Base-by-base conservation (phyloP, 1,140 invertebrate genomes). In the Pomacea maculata region DNA sequence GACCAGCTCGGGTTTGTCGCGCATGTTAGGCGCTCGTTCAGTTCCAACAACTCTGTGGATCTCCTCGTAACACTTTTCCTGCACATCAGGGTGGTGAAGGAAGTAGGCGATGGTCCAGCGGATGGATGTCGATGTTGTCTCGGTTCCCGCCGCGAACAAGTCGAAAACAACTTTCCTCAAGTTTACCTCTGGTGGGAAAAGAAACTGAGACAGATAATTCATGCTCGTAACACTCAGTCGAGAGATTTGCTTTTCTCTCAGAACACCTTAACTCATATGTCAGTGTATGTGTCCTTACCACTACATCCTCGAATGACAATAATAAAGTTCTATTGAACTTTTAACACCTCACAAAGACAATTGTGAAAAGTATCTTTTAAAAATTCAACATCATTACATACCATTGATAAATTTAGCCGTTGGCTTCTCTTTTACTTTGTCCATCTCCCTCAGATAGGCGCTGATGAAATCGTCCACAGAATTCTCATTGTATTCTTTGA, bases 121-220 rank as follows among this genome's bases (percentile, higher is more conserved):
- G 5, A 89, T 74, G 5, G 86, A 86, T 64, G 82, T 87, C 14
- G 87, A 83, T 17, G 85, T 83, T 11, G 87, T 89, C 75, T 90
- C 89, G 14, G 83, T 85, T 14, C 89, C 89, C 7, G 86, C 89
- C 14, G 83, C 79, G 64, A 89, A 87, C 63, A 90, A 77, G 70
- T 90, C 87, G 64, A 73, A 65, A 5, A 71, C 21, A 61, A 55
- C 54, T 34, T 71, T 71, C 7, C 34, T 45, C 34, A 45, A 6
- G 34, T 45, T 45, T 45, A 45, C 34, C 34, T 45, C 34, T 45
- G 34, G 2, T 45, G 2, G 34, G 34, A 45, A 45, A 45, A 45
- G 3, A 45, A 45, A 45, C 34, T 45, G 34, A 45, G 6, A 45
- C 34, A 45, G 6, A 45, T 6, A 45, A 45, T 45, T 45, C 34